A percentile compares a stretch with the other conserved stretches of the same genome.
Evolutionary conservation across 2,113 vertebrate species (phyloP).

Genomic region (Leuciscus idus): DNA sequence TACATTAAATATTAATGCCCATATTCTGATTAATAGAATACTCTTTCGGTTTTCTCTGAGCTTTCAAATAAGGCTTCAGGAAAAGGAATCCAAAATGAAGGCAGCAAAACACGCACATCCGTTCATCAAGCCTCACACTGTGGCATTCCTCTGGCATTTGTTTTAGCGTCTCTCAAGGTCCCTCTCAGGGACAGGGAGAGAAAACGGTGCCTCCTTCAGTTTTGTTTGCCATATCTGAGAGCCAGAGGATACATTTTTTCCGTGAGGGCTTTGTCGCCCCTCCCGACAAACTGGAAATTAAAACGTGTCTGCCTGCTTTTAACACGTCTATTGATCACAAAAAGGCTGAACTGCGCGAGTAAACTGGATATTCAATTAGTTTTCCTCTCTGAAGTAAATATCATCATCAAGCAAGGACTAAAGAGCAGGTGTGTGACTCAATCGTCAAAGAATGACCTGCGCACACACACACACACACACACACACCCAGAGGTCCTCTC

Average conservation of each 20-base stretch:
- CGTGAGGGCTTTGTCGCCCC: background rate
- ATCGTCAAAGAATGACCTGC: background rate
- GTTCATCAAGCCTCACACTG: background rate
- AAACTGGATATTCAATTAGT: background rate
- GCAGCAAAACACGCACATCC: background rate
- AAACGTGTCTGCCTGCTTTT: background rate
- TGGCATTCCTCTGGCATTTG: background rate
- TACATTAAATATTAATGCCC: background rate
- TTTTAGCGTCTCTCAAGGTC: constrained; percentile 7
- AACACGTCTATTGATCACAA: background rate
- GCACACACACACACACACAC: background rate
- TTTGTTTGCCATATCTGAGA: background rate
- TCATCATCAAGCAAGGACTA: background rate
- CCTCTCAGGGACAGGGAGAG: background rate
- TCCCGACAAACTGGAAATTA: background rate
- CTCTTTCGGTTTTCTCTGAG: background rate
- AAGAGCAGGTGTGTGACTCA: background rate
- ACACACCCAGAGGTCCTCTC: background rate
- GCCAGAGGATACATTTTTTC: background rate
- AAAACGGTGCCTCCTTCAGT: background rate
- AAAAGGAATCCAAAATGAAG: background rate
- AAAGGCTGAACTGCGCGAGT: background rate
- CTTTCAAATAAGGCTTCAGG: background rate
- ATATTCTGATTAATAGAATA: background rate
- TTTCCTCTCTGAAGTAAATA: background rate